These are phyloP conservation scores for Patella pellucida DNA, from an alignment of 2,888 invertebrate species.

Conservation along the genomic window DNA sequence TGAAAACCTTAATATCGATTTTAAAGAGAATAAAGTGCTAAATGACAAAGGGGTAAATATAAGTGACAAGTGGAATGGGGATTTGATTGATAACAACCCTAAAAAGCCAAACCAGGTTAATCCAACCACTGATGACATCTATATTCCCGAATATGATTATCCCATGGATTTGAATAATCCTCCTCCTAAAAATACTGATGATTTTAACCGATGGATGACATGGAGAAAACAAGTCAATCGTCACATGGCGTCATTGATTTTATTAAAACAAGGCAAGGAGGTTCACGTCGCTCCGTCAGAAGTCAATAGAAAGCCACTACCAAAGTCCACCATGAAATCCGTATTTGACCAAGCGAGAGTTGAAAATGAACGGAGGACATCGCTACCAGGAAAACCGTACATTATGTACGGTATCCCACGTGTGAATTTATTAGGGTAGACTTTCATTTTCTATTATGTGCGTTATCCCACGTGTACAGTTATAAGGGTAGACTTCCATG, in stretches of 20 bases:
- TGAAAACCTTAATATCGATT: not conserved
- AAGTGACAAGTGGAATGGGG: no score
- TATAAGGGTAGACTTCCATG: no score
- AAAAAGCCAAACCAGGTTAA: not conserved
- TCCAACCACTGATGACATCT: no score
- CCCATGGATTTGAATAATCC: no score
- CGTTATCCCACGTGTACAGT: no score
- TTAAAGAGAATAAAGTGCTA: no score
- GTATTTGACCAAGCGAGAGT: conserved; percentile 27
- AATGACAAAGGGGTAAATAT: no score
- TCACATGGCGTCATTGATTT: conserved; percentile 34
- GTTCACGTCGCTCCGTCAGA: conserved; percentile 28
- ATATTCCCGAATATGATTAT: no score
- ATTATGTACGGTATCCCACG: conserved; percentile 44
- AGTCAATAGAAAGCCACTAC: conserved; percentile 30
- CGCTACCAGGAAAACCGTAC: conserved; percentile 35
- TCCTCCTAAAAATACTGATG: conserved; percentile 14
- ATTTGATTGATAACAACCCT: not conserved
- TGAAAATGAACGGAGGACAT: conserved; percentile 22
- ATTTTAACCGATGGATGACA: conserved; percentile 38
- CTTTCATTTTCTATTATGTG: no score
- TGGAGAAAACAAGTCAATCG: conserved; percentile 40
- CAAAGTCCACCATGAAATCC: conserved; percentile 28
- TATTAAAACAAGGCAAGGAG: conserved; percentile 28
- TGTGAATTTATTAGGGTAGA: conserved; percentile 23